Percentiles rank a stretch among this genome's conserved stretches.
Conservation (phyloP, 2,113 vertebrate species). For the Strigops habroptila region DNA sequence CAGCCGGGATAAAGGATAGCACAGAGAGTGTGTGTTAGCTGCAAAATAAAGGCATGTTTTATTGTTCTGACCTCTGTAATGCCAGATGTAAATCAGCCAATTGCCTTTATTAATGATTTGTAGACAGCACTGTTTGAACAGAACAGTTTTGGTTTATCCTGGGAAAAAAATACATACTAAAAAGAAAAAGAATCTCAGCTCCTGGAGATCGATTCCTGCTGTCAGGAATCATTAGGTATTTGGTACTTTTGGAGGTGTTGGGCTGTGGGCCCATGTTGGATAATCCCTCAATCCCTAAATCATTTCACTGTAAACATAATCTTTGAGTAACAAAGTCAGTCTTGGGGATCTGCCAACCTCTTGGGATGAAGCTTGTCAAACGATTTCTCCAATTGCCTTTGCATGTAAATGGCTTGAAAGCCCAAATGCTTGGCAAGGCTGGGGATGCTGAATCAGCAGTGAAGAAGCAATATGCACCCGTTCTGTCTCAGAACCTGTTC, state of each 20-base stretch:
- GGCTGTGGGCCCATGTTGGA: conserved; percentile 38
- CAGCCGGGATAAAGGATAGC: conserved; percentile 26
- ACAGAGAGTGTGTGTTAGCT: not conserved
- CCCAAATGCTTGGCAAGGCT: not conserved
- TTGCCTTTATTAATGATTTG: conserved; percentile 56
- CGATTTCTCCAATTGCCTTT: not conserved
- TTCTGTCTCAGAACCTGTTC: not conserved
- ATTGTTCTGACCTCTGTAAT: conserved; percentile 37
- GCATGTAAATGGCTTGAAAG: not conserved
- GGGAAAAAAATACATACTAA: not conserved
- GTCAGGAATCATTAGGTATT: conserved; percentile 50
- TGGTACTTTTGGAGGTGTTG: conserved; percentile 37
- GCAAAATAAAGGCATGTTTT: conserved; percentile 38
- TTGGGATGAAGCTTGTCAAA: conserved; percentile 31
- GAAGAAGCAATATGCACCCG: not conserved
- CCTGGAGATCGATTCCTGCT: conserved; percentile 2
- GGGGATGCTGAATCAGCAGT: conserved; percentile 9
- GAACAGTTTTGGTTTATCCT: conserved; percentile 17
- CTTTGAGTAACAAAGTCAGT: conserved; percentile 47
- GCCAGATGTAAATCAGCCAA: conserved; percentile 31
- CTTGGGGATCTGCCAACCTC: conserved; percentile 30
- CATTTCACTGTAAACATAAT: conserved; percentile 62
- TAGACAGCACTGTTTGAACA: not conserved
- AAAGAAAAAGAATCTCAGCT: not conserved
- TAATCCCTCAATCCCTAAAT: conserved; percentile 69